Evolutionary conservation across 2,113 vertebrate genomes (phyloP).

Genomic region (Platanista minor): DNA sequence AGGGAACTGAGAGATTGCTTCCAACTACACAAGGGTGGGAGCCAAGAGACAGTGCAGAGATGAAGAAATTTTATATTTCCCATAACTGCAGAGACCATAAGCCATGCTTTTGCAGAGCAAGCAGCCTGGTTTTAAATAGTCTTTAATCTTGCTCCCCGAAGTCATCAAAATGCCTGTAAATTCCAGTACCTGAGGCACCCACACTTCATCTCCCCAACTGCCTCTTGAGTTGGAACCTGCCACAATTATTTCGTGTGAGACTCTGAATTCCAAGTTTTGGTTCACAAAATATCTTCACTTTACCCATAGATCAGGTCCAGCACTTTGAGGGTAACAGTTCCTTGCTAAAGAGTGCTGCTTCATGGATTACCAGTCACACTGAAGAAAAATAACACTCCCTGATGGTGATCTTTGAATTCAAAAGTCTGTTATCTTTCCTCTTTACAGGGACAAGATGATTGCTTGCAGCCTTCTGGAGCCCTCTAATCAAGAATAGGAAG

Average conservation of each 20-base stretch:
- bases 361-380: neutral
- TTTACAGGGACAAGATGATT: slow-evolving; percentile 8
- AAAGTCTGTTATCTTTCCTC: neutral
- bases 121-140: neutral
- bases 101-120: neutral
- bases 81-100: neutral
- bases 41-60: neutral
- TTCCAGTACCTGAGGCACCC: neutral
- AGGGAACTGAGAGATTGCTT: neutral
- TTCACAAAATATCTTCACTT: neutral
- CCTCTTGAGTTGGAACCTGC: neutral
- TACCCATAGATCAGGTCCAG: neutral
- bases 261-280: neutral
- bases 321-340: neutral
- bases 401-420: neutral
- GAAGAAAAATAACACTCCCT: neutral
- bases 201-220: neutral
- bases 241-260: neutral
- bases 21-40: neutral
- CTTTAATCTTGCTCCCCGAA: neutral
- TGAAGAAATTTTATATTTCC: neutral
- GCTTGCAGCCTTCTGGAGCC: neutral
- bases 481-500: slow-evolving; percentile 39
- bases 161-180: neutral
- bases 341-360: neutral